These are phyloP conservation scores for Hipparchia sbordonii DNA, from an alignment of 2,888 invertebrate genomes.

Conservation along the genomic window DNA sequence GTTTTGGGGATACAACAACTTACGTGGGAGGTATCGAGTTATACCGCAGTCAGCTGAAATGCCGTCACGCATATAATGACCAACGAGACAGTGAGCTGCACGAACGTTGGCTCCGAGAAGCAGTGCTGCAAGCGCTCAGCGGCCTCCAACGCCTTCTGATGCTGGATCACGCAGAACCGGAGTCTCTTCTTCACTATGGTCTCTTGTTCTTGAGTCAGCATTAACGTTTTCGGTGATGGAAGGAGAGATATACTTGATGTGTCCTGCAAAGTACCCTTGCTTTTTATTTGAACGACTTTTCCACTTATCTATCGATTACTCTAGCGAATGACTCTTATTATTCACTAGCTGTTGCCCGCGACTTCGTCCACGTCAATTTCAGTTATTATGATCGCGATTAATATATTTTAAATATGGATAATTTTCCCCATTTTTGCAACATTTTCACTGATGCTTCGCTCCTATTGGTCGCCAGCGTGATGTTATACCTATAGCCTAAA, in stretches of 20 bases:
- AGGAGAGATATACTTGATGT: not conserved
- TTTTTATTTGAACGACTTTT: conserved; percentile 12
- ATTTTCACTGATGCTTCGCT: too few relatives aligned
- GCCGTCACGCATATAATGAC: conserved; percentile 81
- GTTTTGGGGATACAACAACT: too few relatives aligned
- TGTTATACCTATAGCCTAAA: too few relatives aligned
- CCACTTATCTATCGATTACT: too few relatives aligned
- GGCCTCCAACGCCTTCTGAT: conserved; percentile 59
- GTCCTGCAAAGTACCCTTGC: conserved; percentile 6
- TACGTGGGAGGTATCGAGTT: not conserved
- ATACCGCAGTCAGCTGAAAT: conserved; percentile 75
- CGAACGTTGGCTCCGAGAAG: conserved; percentile 72
- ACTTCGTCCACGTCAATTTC: too few relatives aligned
- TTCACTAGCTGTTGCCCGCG: too few relatives aligned
- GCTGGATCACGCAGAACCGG: conserved; percentile 54
- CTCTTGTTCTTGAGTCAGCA: conserved; percentile 53
- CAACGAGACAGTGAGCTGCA: conserved; percentile 78
- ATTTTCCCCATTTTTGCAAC: too few relatives aligned
- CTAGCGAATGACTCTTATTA: too few relatives aligned
- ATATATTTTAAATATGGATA: too few relatives aligned
- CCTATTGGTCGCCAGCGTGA: too few relatives aligned
- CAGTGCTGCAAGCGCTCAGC: conserved; percentile 61
- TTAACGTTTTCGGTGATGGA: conserved; percentile 10
- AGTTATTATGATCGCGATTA: too few relatives aligned
- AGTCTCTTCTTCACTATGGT: conserved; percentile 49